phyloP scores from a whole-genome alignment of 1,140 invertebrate genomes.

The Epicauta chinensis region DNA sequence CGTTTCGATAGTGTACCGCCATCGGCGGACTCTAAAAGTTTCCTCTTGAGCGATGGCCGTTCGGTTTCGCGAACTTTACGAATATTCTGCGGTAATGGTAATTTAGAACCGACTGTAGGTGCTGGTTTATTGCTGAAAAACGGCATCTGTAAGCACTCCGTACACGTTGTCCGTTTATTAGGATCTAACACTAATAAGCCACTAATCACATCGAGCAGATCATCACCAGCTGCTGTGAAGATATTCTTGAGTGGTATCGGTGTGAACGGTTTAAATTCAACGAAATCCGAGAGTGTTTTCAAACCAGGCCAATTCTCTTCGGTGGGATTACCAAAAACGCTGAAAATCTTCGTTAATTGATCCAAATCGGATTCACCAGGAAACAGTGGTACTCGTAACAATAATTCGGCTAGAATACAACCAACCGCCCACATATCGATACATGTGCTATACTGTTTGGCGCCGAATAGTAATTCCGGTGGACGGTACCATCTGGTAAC shows the following conservation, averaged over 20 bases:
- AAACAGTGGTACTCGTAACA: conserved; percentile 87
- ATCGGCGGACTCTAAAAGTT: conserved; percentile 63
- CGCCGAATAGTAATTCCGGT: conserved; percentile 94
- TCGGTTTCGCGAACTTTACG: conserved; percentile 52
- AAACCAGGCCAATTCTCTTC: conserved; percentile 91
- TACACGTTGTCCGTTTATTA: conserved; percentile 72
- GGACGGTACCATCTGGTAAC: conserved; percentile 91
- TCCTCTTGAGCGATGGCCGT: conserved; percentile 67
- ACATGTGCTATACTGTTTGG: conserved; percentile 87
- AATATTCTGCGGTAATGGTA: conserved; percentile 70
- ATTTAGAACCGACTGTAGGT: conserved; percentile 69
- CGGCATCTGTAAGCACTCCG: conserved; percentile 72
- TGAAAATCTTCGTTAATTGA: conserved; percentile 92
- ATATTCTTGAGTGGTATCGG: conserved; percentile 82
- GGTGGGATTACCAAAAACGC: conserved; percentile 83
- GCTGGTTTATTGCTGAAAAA: conserved; percentile 88
- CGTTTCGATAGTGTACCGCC: conserved; percentile 61
- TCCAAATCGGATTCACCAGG: conserved; percentile 96
- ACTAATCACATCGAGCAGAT: conserved; percentile 81
- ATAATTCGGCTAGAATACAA: conserved; percentile 94
- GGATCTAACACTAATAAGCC: conserved; percentile 82
- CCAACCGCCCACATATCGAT: conserved; percentile 99
- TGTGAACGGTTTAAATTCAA: conserved; percentile 84
- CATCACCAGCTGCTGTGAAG: conserved; percentile 92
- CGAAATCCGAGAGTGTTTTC: conserved; percentile 81